phyloP scores from a whole-genome alignment of 1,140 invertebrate genomes.

The Ctenoplectra terminalis region DNA sequence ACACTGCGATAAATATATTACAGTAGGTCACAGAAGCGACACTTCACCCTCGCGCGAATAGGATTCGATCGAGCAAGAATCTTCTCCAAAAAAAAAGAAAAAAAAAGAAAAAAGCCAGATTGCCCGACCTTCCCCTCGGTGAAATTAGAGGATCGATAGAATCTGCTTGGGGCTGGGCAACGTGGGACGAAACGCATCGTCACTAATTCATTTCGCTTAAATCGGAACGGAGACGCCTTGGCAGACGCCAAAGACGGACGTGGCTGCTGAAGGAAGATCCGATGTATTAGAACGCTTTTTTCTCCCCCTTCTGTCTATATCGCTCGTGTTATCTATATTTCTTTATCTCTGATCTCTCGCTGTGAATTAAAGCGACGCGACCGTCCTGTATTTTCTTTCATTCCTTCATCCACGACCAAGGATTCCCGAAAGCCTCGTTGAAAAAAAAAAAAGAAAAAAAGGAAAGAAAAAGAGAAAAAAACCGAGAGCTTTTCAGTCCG shows the following conservation, averaged over 20 bases:
- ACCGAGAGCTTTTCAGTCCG: slow-evolving; percentile 58
- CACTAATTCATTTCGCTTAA: slow-evolving; percentile 50
- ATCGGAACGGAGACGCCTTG: slow-evolving; percentile 33
- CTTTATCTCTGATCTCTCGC: not conserved
- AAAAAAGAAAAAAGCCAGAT: not conserved
- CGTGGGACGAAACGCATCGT: slow-evolving; percentile 46
- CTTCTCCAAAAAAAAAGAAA: slow-evolving; percentile 12
- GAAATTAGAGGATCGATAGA: slow-evolving; percentile 58
- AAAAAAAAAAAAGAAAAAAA: not conserved
- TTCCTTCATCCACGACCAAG: not conserved
- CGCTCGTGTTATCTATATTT: not conserved
- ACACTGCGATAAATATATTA: not conserved
- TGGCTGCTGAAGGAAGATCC: slow-evolving; percentile 24
- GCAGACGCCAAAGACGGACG: slow-evolving; percentile 22
- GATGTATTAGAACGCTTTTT: slow-evolving; percentile 39
- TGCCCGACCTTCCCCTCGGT: slow-evolving; percentile 42
- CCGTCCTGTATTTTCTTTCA: not conserved
- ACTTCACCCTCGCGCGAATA: not conserved
- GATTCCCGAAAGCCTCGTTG: slow-evolving; percentile 36
- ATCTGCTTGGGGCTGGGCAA: slow-evolving; percentile 28
- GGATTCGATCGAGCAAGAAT: slow-evolving; percentile 12
- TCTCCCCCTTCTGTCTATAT: slow-evolving; percentile 16
- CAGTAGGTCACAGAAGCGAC: not conserved
- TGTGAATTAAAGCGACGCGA: not conserved
- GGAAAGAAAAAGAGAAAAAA: not conserved